These are phyloP conservation scores for Gyps fulvus DNA, from an alignment of 2,113 vertebrate genomes.

Conservation along the genomic window DNA sequence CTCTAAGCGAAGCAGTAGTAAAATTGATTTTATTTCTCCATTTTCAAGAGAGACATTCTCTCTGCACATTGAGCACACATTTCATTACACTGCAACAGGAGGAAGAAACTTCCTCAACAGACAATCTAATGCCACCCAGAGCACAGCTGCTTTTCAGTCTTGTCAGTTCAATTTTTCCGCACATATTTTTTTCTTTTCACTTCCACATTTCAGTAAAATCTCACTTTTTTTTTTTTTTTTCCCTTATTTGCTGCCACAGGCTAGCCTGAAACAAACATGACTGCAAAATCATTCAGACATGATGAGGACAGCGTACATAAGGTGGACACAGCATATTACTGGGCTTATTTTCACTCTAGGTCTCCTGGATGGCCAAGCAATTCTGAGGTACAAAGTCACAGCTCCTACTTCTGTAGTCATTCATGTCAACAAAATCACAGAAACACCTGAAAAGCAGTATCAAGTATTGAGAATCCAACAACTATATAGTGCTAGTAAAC, in stretches of 20 bases:
- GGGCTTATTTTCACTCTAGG: not conserved
- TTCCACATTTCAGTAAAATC: not conserved
- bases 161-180: not conserved
- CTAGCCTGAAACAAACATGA: not conserved
- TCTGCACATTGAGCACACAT: not conserved
- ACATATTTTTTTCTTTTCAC: not conserved
- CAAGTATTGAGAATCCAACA: not conserved
- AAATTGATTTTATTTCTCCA: not conserved
- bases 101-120: not conserved
- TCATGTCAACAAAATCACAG: not conserved
- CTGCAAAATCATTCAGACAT: not conserved
- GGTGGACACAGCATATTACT: not conserved
- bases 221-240: not conserved
- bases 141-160: not conserved
- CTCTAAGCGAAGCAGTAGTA: not conserved
- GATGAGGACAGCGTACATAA: not conserved
- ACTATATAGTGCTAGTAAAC: not conserved
- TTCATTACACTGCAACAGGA: not conserved
- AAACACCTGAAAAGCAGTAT: not conserved
- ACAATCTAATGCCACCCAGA: not conserved
- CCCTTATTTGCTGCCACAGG: not conserved
- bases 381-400: not conserved
- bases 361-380: not conserved
- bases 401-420: not conserved
- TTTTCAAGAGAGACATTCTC: not conserved